Base-by-base conservation (phyloP, 1,140 invertebrate genomes). In the Hycleus phaleratus region DNA sequence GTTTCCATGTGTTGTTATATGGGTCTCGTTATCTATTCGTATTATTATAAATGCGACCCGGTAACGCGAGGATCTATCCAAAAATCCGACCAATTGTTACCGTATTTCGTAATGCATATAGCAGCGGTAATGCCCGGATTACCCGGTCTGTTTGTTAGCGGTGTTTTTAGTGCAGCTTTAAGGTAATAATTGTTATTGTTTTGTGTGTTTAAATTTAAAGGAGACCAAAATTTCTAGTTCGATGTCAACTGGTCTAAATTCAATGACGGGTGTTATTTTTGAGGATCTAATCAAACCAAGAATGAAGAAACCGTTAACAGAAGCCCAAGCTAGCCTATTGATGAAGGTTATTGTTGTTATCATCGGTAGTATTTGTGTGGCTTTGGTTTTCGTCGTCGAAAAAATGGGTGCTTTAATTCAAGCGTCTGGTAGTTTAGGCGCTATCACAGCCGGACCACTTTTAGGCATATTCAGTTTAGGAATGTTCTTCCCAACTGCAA, bases 231-330 rank as follows among this genome's bases (percentile, higher is more conserved):
- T 7, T 76, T 77, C 39, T 73, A 91, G 89, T 71, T 89, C 86
- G 9, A 87, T 88, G 83, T 88, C 85, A 0, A 87, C 85, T 1
- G 86, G 87, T 0, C 70, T 91, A 4, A 91, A 90, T 70, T 88
- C 88, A 0, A 82, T 91, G 79, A 83, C 88, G 11, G 87, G 88
- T 1, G 87, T 90, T 0, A 87, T 89, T 67, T 87, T 87, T 69
- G 85, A 91, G 72, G 88, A 91, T 71, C 79, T 90, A 58, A 82
- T 90, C 2, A 82, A 84, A 64, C 85, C 85, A 8, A 73, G 78
- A 11, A 73, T 83, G 50, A 82, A 81, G 38, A 78, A 75, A 63
- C 80, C 67, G 18, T 45, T 71, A 9, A 80, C 82, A 1, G 82
- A 86, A 60, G 75, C 74, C 3, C 78, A 75, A 25, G 82, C 84